Evolutionary conservation across 2,113 vertebrate genomes (phyloP), one percentile per base, ranked within the genome.

Genomic region (Bubo scandiacus): DNA sequence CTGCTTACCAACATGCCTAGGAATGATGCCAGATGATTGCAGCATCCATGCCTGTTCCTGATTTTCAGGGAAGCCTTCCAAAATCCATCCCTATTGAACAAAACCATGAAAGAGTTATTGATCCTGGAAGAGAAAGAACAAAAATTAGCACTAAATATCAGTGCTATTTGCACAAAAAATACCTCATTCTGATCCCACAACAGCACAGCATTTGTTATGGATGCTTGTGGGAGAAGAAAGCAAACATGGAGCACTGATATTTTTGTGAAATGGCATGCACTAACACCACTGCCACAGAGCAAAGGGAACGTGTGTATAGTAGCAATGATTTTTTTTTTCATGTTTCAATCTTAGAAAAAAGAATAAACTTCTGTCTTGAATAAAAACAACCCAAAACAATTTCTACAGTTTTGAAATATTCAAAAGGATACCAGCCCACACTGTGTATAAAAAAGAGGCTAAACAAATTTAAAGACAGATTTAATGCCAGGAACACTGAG

Each of bases 41-140:
- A 99, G 97, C 87, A 88, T 79, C 86, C 99, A 96, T 10, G 98
- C 99, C 96, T 99, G 98, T 2, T 99, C 98, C 73, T 98, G 98
- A 13, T 98, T 99, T 86, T 98, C 98, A 32, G 99, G 99, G 72
- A 99, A 92, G 21, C 98, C 99, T 11, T 99, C 99, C 92, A 99
- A 94, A 86, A 99, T 94, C 99, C 99, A 99, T 63, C 99, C 99
- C 99, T 99, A 95, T 21, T 94, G 85, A 96, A 86, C 78, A 75
- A 97, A 97, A 81, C 74, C 59, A 92, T 54, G 51, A 86, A 92
- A 88, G 47, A 71, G 30, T 65, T 67, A 88, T 72, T 49, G 63
- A 94, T 72, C 52, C 34, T 74, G 51, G 38, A 81, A 78, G 30
- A 88, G 75, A 25, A 92, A 87, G 18, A 3, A 2, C 27, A 7